Percentiles rank a stretch among this genome's conserved stretches.
Evolutionary conservation across 1,140 invertebrate species (phyloP).

Genomic region (Brachionus rotundiformis): DNA sequence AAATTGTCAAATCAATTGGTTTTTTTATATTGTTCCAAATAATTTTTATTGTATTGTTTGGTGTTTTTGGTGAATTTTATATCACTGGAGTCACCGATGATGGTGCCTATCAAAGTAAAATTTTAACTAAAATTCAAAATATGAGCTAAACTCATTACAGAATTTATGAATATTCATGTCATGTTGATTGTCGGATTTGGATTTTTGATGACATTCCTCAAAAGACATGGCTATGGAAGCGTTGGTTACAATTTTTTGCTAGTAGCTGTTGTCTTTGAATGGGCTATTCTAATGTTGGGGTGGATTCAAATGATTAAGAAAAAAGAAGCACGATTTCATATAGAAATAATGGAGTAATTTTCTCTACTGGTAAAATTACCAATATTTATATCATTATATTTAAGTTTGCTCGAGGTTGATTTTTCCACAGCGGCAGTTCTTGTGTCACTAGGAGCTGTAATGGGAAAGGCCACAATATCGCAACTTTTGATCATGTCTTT

Average conservation of each 20-base stretch:
- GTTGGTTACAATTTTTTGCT: conserved; percentile 54
- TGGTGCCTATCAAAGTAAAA: neutral
- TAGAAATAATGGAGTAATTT: neutral
- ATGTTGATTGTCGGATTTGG: conserved; percentile 94
- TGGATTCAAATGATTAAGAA: conserved; percentile 12
- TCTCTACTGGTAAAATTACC: too few relatives aligned
- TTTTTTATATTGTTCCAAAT: neutral
- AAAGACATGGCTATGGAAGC: conserved; percentile 71
- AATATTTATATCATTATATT: too few relatives aligned
- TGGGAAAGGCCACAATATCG: conserved; percentile 80
- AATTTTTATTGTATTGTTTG: neutral
- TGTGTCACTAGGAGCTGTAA: conserved; percentile 85
- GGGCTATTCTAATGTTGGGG: conserved; percentile 51
- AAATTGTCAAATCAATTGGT: neutral
- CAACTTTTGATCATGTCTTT: conserved; percentile 80
- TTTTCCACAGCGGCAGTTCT: conserved; percentile 82
- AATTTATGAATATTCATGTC: conserved; percentile 65
- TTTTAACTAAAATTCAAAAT: neutral
- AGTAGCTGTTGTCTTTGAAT: conserved; percentile 53
- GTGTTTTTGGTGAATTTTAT: neutral
- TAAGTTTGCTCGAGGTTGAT: conserved; percentile 78
- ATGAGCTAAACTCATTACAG: neutral
- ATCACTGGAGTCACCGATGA: neutral
- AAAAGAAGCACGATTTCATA: neutral
- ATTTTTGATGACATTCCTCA: conserved; percentile 87